Conservation (phyloP, 2,888 invertebrate genomes). For the Mylabris sibirica region DNA sequence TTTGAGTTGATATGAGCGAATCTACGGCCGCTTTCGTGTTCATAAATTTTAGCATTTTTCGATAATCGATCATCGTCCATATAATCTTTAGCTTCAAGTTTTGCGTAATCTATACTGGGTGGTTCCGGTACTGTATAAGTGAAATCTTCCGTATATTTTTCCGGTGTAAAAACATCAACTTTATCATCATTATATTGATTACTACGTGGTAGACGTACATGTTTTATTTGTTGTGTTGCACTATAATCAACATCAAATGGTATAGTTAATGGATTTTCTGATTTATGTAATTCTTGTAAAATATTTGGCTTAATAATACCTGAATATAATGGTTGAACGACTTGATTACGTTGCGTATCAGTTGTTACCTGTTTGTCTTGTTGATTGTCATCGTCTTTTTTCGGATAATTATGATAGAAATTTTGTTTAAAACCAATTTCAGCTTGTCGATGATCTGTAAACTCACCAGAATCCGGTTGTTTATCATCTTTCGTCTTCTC, state of each 20-base stretch:
- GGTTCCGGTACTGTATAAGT: slow-evolving; percentile 41
- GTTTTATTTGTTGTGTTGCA: slow-evolving; percentile 48
- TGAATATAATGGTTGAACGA: slow-evolving; percentile 50
- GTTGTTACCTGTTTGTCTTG: slow-evolving; percentile 31
- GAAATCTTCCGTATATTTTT: slow-evolving; percentile 45
- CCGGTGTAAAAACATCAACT: slow-evolving; percentile 43
- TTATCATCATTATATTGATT: slow-evolving; percentile 22
- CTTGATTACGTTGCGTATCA: slow-evolving; percentile 34
- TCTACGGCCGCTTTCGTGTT: slow-evolving; percentile 43
- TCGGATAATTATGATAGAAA: slow-evolving; percentile 28
- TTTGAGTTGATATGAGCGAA: slow-evolving; percentile 26
- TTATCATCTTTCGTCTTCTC: slow-evolving; percentile 13
- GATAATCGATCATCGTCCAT: slow-evolving; percentile 50
- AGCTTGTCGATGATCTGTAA: slow-evolving; percentile 24
- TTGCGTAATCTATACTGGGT: slow-evolving; percentile 36
- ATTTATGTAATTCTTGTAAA: slow-evolving; percentile 49
- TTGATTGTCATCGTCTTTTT: neutral
- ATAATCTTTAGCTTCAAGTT: slow-evolving; percentile 43
- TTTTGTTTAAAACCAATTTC: slow-evolving; percentile 23
- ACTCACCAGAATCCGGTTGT: slow-evolving; percentile 12
- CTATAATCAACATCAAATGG: slow-evolving; percentile 55
- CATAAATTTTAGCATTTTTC: slow-evolving; percentile 47
- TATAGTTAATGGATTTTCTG: slow-evolving; percentile 52
- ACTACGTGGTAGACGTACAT: slow-evolving; percentile 25
- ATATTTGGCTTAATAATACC: slow-evolving; percentile 47